Evolutionary conservation across 23 tunicate species (phyloP).

Genomic region (Ciona savignyi): DNA sequence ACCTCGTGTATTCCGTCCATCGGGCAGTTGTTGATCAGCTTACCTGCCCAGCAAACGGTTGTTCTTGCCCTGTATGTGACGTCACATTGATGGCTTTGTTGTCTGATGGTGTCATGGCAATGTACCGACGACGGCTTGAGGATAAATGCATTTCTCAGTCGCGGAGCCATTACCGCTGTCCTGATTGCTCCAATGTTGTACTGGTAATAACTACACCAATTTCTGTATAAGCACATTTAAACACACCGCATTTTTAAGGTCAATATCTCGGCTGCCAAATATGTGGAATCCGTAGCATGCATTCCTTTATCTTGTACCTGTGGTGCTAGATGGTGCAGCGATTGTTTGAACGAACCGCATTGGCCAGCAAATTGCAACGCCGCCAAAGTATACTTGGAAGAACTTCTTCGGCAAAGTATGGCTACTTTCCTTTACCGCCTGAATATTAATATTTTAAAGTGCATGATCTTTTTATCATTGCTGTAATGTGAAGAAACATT

Average conservation of each 20-base stretch:
- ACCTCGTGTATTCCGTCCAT: not conserved
- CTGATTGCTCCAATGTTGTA: slow-evolving; percentile 9
- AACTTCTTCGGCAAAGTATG: not conserved
- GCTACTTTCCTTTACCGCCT: too few species aligned
- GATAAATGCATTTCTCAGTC: slow-evolving; percentile 4
- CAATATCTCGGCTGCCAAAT: not conserved
- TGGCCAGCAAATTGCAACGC: slow-evolving; percentile 52
- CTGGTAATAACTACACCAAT: too few species aligned
- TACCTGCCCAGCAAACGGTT: slow-evolving; percentile 27
- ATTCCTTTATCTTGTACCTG: slow-evolving; percentile 18
- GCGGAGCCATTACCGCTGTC: slow-evolving; percentile 6
- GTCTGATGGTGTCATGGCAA: slow-evolving; percentile 24
- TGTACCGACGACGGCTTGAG: slow-evolving; percentile 5
- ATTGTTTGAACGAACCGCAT: slow-evolving; percentile 27
- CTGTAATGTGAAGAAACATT: too few species aligned
- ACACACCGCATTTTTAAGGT: not conserved
- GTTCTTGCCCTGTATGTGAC: slow-evolving; percentile 19
- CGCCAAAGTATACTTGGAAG: slow-evolving; percentile 16
- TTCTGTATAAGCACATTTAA: not conserved
- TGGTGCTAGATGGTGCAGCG: slow-evolving; percentile 35
- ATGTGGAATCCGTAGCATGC: not conserved
- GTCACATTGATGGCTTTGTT: slow-evolving; percentile 21
- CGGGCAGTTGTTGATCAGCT: not conserved
- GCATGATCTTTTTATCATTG: too few species aligned
- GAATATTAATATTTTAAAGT: too few species aligned